Base-by-base conservation (phyloP, 1,140 invertebrate species). In the Gonioctena quinquepunctata region DNA sequence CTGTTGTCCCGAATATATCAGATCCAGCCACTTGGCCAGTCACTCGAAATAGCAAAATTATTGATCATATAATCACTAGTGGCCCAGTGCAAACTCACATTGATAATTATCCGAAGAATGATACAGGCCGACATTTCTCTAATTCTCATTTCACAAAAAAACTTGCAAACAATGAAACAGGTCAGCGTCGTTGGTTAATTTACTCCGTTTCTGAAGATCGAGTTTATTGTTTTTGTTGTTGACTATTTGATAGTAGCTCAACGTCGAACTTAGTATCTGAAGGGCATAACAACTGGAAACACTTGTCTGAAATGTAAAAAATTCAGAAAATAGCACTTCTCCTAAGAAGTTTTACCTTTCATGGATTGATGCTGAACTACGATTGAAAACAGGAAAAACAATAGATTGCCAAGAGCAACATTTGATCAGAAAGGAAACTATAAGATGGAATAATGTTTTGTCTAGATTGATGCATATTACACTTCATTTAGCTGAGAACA, bases 371-470 rank as follows among this genome's bases (percentile, higher is more conserved):
- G 2, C 27, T 33, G 27, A 33, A 33, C 27, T 33, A 33, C 27
- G 27, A 33, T 33, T 33, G 8, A 28, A 28, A 28, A 28, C 27
- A 28, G 27, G 8, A 33, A 33, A 33, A 33, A 33, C 27, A 33
- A 33, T 33, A 33, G 27, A 1, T 33, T 33, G 27, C 27, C 27
- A 33, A 33, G 2, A 33, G 27, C 27, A 33, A 33, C 27, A 33
- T 33, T 33, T 33, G 27, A 33, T 33, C 13, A 33, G 27, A 33
- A 33, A 33, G 27, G 27, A 33, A 33, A 33, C 27, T 33, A 33
- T 13, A 33, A 33, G 33, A 49, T 64, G 62, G 42, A 48, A 50
- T 23, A 22, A 64, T 64, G 62, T 64, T 13, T n/a, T 64, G n/a
- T 42, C 27, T 48, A 28, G 4, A 22, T 50, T 42, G 8, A 42